Base-by-base conservation (phyloP, 1,140 invertebrate genomes). In the Agrypnia vestita region DNA sequence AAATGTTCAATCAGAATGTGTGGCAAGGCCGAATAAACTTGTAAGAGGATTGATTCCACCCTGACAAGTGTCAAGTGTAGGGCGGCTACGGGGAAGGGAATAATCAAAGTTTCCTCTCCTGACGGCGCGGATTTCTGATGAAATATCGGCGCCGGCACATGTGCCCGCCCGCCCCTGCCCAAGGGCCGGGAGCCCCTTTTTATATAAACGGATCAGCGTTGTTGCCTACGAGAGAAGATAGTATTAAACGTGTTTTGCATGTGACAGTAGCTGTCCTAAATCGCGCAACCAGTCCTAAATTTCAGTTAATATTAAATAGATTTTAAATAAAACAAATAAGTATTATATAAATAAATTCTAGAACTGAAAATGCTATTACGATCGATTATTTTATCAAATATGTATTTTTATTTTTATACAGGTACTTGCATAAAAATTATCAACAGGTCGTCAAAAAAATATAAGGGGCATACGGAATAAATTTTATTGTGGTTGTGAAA, bases 21-120 rank as follows among this genome's bases (percentile, higher is more conserved):
- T 72, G 72, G 47, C 77, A 78, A 56, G 77, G 67, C 62, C 73
- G 73, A 75, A 47, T 46, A 59, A 75, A 75, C 55, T 75, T 43
- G 25, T 61, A 47, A 56, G 43, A 75, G 69, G 69, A 73, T 73
- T 73, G 69, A 73, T 73, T 73, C 69, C 49, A 21, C 19, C 47
- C 19, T 73, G 49, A 25, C 69, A 53, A 69, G 64, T 69, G 64
- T 73, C 69, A 73, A 73, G 69, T 55, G 69, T 13, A 10, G 15
- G 67, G 10, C 4, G 59, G 35, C 44, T 71, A 35, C n/a, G 6
- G 61, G 59, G 51, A 25, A 51, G 51, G 75, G 73, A 74, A 80
- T 82, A 82, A 82, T 82, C 81, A 77, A 82, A 82, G 78, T 82
- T 82, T 82, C 71, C 78, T 79, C 71, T 59, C 73, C 81, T 82